Conservation (phyloP, 1,140 invertebrate species). For the Drosophila nikananu region DNA sequence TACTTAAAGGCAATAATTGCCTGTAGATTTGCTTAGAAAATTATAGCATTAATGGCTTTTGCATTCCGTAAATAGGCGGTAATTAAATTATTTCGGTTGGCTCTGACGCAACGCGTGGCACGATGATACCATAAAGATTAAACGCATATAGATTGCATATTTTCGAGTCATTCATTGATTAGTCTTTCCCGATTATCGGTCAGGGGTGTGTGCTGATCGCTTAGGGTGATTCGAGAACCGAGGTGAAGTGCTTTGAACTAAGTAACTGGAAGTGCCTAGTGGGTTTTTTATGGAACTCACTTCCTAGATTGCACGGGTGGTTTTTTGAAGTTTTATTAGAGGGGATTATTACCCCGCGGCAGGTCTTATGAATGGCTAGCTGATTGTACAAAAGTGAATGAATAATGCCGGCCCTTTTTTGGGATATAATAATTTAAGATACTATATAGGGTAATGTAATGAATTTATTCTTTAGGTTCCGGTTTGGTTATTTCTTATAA, state of each 20-base stretch:
- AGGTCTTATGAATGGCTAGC: constrained; percentile 1
- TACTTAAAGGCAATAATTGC: constrained; percentile 4
- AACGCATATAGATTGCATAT: constrained; percentile 15
- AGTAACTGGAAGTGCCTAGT: constrained; percentile 8
- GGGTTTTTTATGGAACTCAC: constrained; percentile 13
- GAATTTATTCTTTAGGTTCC: not conserved
- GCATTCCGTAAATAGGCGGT: constrained; percentile 40
- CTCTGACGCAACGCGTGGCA: constrained; percentile 25
- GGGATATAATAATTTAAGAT: too few relatives aligned
- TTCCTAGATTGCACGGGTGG: constrained; percentile 18
- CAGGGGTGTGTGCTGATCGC: constrained; percentile 1
- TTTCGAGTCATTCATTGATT: constrained; percentile 34
- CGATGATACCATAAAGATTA: constrained; percentile 36
- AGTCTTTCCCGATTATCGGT: constrained; percentile 23
- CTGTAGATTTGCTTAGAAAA: not conserved
- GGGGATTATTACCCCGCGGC: not conserved
- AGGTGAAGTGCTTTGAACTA: constrained; percentile 2
- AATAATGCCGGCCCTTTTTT: constrained; percentile 6
- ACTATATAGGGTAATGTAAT: too few relatives aligned
- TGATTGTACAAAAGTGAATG: constrained; percentile 2
- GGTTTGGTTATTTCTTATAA: not conserved
- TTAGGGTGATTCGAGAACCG: not conserved
- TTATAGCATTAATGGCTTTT: constrained; percentile 29
- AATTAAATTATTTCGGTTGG: constrained; percentile 27
- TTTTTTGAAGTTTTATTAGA: constrained; percentile 19